Base-by-base conservation (phyloP, 2,797 vertebrate species). In the Cirrhinus molitorella region DNA sequence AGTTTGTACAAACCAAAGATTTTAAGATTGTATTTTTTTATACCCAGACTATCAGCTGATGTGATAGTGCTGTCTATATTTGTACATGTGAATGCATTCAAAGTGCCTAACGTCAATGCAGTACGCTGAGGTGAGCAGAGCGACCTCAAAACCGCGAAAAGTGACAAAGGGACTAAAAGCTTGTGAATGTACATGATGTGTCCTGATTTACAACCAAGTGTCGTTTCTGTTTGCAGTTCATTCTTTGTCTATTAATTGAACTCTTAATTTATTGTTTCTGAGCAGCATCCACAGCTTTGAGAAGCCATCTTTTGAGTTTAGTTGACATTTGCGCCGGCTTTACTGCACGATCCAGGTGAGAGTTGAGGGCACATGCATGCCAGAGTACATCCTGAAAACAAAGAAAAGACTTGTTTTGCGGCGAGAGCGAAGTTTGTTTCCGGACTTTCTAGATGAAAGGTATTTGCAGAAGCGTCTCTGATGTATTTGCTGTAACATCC, bases 1-100 rank as follows among this genome's bases (percentile, higher is more conserved):
- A 31, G 45, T 83, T 94, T 96, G 97, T 96, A 94, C 96, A 97
- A 85, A 98, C 97, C 98, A 99, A 99, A 99, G 97, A 98, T 96
- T 95, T 96, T 88, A 75, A 86, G 91, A 91, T 86, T 86, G 63
- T 87, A 83, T 93, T 74, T 88, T 94, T 91, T 91, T 91, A 93
- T 63, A 31, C 92, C 93, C 90, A 84, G 92, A 94, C 95, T 94
- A 85, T 86, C 88, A 57, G 88, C 89, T 89, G 92, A 83, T 79
- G 91, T 87, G 80, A 93, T 92, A 89, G 95, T 93, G 89, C 93
- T 95, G 91, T 96, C 91, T 96, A 93, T 96, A 94, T 97, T 96
- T 98, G 95, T 97, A 96, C 93, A 96, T 93, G 94, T 95, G 93
- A 95, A 93, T 93, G 92, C 95, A 95, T 97, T 95, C 88, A 85